Base-by-base conservation (phyloP, 2,888 invertebrate genomes). In the Syrphus vitripennis region DNA sequence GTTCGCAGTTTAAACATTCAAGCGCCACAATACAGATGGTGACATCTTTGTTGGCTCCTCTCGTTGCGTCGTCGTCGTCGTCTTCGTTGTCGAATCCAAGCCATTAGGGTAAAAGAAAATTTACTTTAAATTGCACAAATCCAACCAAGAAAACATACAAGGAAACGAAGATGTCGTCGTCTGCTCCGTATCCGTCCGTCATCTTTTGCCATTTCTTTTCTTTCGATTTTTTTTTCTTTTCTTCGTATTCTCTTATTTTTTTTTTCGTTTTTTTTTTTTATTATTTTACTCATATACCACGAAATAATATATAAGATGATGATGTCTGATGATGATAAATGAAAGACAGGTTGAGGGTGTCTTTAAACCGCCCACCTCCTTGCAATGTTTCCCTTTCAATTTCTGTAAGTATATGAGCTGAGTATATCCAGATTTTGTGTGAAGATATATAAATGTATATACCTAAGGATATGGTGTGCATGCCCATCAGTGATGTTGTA, bases 321-420 rank as follows among this genome's bases (percentile, higher is more conserved):
- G 86, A 86, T 82, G 78, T 82, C 86, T 86, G 86, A 86, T 82
- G 86, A 86, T 86, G 82, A 86, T 86, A 86, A 86, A 86, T 86
- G 86, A 72, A 48, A 74, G 74, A 82, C 84, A 84, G 76, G 76
- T 67, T 81, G 76, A 67, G 76, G 71, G 57, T 29, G 67, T 55
- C 65, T 34, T 45, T 45, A 2, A 3, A 10, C n/a, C 24, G 6
- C 29, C 5, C 6, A 10, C 26, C 55, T 42, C 42, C 14, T 12
- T 7, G 3, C 7, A 34, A n/a, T 24, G 4, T 24, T 10, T 37
- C 45, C 16, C 42, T 19, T 21, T 29, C 70, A 7, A 19, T 10
- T 50, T n/a, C 26, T 31, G 40, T 34, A 14, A 42, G 31, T 21
- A 40, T 37, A 69, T 55, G 59, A 34, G 19, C 29, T 42, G 50